phyloP scores from a whole-genome alignment of 2,888 invertebrate genomes.

The Folsomia candida region DNA sequence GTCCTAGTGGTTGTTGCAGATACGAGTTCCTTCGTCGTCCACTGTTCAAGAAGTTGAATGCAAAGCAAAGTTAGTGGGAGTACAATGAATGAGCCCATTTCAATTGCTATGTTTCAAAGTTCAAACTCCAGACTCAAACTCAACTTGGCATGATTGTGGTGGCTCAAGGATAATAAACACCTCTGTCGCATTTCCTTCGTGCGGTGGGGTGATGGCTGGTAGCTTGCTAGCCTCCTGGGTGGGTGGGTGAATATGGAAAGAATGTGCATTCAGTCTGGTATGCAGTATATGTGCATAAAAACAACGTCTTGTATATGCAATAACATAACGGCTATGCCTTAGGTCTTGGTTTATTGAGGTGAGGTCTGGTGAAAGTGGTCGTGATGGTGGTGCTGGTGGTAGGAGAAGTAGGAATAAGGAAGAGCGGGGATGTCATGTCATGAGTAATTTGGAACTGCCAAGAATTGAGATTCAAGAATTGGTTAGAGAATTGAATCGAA shows the following conservation, averaged over 20 bases:
- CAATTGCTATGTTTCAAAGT: conserved; percentile 11
- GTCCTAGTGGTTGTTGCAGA: background rate
- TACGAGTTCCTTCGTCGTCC: too few species aligned
- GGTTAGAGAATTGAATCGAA: background rate
- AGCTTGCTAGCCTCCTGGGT: too few species aligned
- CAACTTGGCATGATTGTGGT: background rate
- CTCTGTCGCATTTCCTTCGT: too few species aligned
- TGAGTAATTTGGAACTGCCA: background rate
- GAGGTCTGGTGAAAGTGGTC: background rate
- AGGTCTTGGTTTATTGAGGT: background rate
- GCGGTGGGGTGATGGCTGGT: too few species aligned
- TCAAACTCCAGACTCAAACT: background rate
- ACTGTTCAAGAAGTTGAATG: background rate
- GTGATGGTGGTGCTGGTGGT: too few species aligned
- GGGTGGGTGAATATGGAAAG: too few species aligned
- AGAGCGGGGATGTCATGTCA: background rate
- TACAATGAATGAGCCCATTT: conserved; percentile 3
- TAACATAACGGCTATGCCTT: too few species aligned
- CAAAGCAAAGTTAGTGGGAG: background rate
- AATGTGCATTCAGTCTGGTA: too few species aligned
- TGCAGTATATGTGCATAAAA: background rate
- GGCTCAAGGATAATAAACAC: background rate
- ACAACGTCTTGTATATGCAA: background rate
- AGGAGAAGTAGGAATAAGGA: background rate
- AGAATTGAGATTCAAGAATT: background rate